phyloP scores from a whole-genome alignment of 2,888 invertebrate genomes.

The Tromatobia lineatoria region DNA sequence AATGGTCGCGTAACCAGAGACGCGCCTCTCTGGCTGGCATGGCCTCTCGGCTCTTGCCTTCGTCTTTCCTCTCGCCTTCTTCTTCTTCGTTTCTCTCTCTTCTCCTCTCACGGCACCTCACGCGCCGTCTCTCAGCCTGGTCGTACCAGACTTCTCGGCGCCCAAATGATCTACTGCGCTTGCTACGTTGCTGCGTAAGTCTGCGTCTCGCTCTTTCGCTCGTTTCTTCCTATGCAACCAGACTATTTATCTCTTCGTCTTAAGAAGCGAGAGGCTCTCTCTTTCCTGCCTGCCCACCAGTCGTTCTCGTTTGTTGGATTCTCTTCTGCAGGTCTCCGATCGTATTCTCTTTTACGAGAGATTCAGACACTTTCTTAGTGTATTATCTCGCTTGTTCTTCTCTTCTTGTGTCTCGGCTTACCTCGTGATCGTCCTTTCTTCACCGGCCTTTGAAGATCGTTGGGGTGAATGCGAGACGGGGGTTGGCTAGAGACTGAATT shows the following conservation, averaged over 20 bases:
- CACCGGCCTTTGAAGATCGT: conserved; percentile 28
- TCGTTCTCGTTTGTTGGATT: conserved; percentile 40
- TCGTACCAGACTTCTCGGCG: conserved; percentile 85
- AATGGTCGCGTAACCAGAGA: conserved; percentile 85
- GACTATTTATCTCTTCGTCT: conserved; percentile 5
- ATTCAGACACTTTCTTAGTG: conserved; percentile 37
- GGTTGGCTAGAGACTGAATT: conserved; percentile 54
- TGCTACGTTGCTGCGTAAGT: conserved; percentile 69
- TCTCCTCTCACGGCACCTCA: conserved; percentile 41
- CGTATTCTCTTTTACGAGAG: conserved; percentile 21
- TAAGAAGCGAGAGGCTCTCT: not conserved
- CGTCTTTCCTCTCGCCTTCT: conserved; percentile 37
- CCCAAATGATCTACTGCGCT: conserved; percentile 83
- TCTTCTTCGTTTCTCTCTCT: conserved; percentile 1
- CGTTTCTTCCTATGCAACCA: not conserved
- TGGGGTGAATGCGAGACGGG: not conserved
- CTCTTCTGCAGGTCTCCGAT: conserved; percentile 1
- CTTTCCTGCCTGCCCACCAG: conserved; percentile 29
- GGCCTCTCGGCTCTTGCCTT: conserved; percentile 60
- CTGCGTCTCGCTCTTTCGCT: conserved; percentile 46
- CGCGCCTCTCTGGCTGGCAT: conserved; percentile 77
- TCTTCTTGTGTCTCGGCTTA: conserved; percentile 1
- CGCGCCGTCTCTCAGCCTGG: conserved; percentile 53
- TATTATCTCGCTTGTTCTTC: conserved; percentile 43
- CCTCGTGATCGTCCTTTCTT: conserved; percentile 10